These are phyloP conservation scores for Acanthococcus lagerstroemiae DNA, from an alignment of 2,888 invertebrate genomes.

Conservation along the genomic window DNA sequence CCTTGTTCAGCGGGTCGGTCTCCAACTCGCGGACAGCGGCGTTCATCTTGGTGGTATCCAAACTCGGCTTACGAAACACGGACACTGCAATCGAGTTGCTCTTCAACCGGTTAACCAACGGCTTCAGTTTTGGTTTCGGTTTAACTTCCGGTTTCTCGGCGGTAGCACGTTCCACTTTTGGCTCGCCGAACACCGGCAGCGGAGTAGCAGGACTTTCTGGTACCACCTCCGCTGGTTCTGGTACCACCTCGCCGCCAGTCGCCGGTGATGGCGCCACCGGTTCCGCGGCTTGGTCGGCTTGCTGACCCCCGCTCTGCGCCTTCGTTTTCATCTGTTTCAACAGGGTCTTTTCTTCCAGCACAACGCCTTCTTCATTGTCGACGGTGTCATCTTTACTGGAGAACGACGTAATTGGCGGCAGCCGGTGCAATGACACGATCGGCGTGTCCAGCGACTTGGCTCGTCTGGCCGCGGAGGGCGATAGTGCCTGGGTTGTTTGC, in stretches of 20 bases:
- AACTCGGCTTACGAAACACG: slow-evolving; percentile 7
- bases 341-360: slow-evolving; percentile 37
- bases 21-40: background rate
- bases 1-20: slow-evolving; percentile 35
- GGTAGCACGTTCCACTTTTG: background rate
- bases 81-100: slow-evolving; percentile 13
- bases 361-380: slow-evolving; percentile 53
- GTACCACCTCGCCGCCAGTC: slow-evolving; percentile 31
- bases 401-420: slow-evolving; percentile 75
- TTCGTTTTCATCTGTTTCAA: slow-evolving; percentile 25
- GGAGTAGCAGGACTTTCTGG: slow-evolving; percentile 17
- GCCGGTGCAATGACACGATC: slow-evolving; percentile 64
- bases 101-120: background rate
- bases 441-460: slow-evolving; percentile 78
- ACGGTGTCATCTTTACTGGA: slow-evolving; percentile 83
- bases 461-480: slow-evolving; percentile 64
- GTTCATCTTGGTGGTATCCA: slow-evolving; percentile 1
- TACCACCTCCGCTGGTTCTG: slow-evolving; percentile 28
- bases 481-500: slow-evolving; percentile 55
- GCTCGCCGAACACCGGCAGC: too few relatives aligned
- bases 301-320: background rate
- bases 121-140: slow-evolving; percentile 23
- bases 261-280: background rate
- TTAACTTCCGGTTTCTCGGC: slow-evolving; percentile 29
- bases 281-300: background rate